Conservation (phyloP, 23 tunicate species). For the Clavelina lepadiformis region DNA sequence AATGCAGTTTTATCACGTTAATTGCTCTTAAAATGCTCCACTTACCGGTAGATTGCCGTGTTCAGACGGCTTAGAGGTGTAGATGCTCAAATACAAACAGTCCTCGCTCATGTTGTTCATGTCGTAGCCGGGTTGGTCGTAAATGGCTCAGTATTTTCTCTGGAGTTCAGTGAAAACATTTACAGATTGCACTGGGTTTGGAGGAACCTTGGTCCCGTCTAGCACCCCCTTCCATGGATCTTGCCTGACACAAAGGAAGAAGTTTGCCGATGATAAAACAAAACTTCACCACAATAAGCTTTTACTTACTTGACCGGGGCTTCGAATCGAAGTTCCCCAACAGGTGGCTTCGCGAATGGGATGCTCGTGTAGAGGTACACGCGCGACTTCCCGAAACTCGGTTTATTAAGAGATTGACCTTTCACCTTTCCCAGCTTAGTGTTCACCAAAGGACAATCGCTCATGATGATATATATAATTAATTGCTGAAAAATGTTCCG, state of each 20-base stretch:
- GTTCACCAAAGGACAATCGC: too few relatives aligned
- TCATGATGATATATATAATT: too few relatives aligned
- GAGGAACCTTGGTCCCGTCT: background rate
- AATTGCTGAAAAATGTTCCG: too few relatives aligned
- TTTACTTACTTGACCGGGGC: constrained; percentile 22
- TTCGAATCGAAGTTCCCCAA: constrained; percentile 34
- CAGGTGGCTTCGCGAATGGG: constrained; percentile 46
- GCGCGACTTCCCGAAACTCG: too few relatives aligned
- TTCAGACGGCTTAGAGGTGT: constrained; percentile 18
- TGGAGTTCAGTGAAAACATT: too few relatives aligned
- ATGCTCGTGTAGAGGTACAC: constrained; percentile 14
- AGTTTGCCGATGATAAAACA: too few relatives aligned
- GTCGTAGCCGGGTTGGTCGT: background rate
- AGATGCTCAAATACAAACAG: constrained; percentile 41
- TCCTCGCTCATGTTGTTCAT: constrained; percentile 15
- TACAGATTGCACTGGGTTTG: constrained; percentile 6
- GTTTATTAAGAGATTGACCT: too few relatives aligned
- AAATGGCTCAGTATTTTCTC: background rate
- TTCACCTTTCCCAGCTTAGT: too few relatives aligned
- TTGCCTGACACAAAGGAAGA: too few relatives aligned
- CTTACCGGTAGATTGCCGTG: constrained; percentile 10
- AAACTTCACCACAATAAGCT: background rate
- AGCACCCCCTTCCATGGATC: constrained; percentile 19
- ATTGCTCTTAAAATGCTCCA: background rate
- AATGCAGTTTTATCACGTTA: background rate